Base-by-base conservation (phyloP, 2,888 invertebrate species). In the Neria commutata region DNA sequence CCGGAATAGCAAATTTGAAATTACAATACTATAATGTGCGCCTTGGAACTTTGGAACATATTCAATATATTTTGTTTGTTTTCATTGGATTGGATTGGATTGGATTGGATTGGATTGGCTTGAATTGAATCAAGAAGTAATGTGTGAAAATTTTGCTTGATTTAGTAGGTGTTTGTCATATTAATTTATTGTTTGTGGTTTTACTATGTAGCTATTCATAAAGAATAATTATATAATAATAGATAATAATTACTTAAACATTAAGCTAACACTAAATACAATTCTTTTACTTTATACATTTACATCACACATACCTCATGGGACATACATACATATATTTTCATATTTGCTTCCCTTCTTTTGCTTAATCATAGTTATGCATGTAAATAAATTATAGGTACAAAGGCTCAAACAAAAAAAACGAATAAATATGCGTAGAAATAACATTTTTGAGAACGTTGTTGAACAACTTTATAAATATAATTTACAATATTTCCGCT, bases 181-280 rank as follows among this genome's bases (percentile, higher is more conserved):
- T 65, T 66, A 65, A 64, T 65, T 65, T 54, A 37, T 56, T 55
- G 50, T 47, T 64, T 58, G 65, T 49, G 19, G 55, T 56, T 56
- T 40, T 46, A 40, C 53, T 52, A 42, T 49, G 65, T 57, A 56
- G 59, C 61, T 58, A 53, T 68, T 67, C 68, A 69, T 70, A 72
- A 67, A n/a, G n/a, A n/a, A n/a, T n/a, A n/a, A n/a, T n/a, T n/a
- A n/a, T n/a, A n/a, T n/a, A 56, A 62, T 64, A 62, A 62, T n/a
- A 63, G 62, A 63, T 65, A 65, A 67, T 67, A 66, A 64, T 68
- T 57, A 75, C 77, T 77, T 77, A 77, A 68, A 68, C 71, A 76
- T 70, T 76, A 76, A 61, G 67, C 77, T 77, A 77, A 77, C 74
- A 77, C 76, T 77, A 77, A 75, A 71, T 70, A 71, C n/a, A n/a